Evolutionary conservation across 2,888 invertebrate species (phyloP).

Genomic region (Lamellibrachia columna): DNA sequence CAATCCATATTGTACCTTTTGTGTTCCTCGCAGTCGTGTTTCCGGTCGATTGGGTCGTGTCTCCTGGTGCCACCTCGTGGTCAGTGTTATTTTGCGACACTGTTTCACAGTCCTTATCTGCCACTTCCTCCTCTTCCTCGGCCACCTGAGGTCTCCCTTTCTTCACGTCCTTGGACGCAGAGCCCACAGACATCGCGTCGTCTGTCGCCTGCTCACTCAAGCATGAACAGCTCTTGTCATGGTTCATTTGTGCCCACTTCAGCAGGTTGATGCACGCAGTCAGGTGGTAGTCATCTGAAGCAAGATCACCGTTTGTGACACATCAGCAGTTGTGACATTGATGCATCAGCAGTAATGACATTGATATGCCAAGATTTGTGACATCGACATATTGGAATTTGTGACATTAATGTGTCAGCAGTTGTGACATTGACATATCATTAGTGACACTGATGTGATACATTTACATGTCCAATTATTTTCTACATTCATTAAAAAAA

Average conservation of each 20-base stretch:
- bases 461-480: too few species aligned
- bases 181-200: not conserved
- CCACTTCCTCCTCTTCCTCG: constrained; percentile 21
- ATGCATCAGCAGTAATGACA: not conserved
- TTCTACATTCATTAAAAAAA: too few species aligned
- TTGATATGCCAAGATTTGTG: not conserved
- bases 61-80: not conserved
- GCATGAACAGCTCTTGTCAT: constrained; percentile 19
- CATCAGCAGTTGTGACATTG: not conserved
- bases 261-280: constrained; percentile 87
- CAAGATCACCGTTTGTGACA: not conserved
- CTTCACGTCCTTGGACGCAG: not conserved
- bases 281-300: constrained; percentile 84
- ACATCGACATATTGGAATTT: not conserved
- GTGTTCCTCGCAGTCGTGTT: not conserved
- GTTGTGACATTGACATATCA: too few species aligned
- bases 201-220: not conserved
- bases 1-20: not conserved
- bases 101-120: not conserved
- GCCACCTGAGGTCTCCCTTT: constrained; percentile 5
- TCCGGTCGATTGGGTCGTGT: not conserved
- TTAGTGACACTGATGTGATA: too few species aligned
- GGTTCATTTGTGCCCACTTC: constrained; percentile 76
- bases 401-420: too few species aligned
- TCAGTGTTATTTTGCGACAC: not conserved